Conservation (phyloP, 1,140 invertebrate species). For the Zelostemma sp. region DNA sequence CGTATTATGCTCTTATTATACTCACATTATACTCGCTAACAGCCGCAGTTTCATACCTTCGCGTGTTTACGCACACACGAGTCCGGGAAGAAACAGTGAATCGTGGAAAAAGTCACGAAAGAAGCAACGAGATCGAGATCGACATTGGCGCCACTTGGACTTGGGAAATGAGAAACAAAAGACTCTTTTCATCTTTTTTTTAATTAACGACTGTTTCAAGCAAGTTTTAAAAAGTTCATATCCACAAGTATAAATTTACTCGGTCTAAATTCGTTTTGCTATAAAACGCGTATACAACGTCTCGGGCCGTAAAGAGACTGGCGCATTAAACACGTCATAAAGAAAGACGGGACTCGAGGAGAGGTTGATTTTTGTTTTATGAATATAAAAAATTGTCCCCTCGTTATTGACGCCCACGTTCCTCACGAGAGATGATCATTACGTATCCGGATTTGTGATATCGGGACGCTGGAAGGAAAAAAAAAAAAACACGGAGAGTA, state of each 20-base stretch:
- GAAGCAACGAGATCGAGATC: too few relatives aligned
- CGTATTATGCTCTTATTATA: slow-evolving; percentile 62
- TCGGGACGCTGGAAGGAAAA: slow-evolving; percentile 11
- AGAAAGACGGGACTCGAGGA: slow-evolving; percentile 15
- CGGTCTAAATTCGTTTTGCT: too few relatives aligned
- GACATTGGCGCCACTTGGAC: too few relatives aligned
- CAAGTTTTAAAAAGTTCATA: too few relatives aligned
- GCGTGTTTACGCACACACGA: slow-evolving; percentile 36
- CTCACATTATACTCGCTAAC: slow-evolving; percentile 49
- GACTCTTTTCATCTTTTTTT: too few relatives aligned
- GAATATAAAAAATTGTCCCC: slow-evolving; percentile 12
- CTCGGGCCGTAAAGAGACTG: too few relatives aligned
- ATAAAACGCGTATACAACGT: too few relatives aligned
- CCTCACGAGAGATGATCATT: slow-evolving; percentile 29
- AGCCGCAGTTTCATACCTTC: slow-evolving; percentile 36
- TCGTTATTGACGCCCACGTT: slow-evolving; percentile 39
- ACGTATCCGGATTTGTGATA: slow-evolving; percentile 35
- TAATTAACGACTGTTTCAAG: too few relatives aligned
- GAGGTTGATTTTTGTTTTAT: not conserved
- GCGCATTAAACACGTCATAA: slow-evolving; percentile 34
- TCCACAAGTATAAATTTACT: too few relatives aligned
- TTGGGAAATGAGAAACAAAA: too few relatives aligned
- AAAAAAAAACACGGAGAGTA: slow-evolving; percentile 27
- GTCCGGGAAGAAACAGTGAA: slow-evolving; percentile 13
- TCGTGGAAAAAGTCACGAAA: too few relatives aligned